Conservation (phyloP, 2,113 vertebrate genomes). For the Semicossyphus pulcher region DNA sequence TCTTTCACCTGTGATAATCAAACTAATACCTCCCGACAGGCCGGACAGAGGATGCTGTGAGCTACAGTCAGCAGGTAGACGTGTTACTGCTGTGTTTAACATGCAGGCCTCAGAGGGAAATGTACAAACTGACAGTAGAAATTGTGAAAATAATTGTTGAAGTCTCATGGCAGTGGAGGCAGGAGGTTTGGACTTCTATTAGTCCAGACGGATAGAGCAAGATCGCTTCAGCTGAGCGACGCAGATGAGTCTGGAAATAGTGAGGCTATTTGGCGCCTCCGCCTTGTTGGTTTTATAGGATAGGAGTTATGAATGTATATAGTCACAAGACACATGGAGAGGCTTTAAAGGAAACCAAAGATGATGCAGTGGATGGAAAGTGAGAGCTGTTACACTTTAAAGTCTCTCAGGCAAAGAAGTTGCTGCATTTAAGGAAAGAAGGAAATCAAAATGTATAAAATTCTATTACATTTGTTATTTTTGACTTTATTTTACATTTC, state of each 20-base stretch:
- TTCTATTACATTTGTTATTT: not conserved
- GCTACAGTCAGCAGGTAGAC: conserved; percentile 19
- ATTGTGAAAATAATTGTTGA: not conserved
- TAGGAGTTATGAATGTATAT: not conserved
- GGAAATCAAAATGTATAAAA: not conserved
- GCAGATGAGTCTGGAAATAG: not conserved
- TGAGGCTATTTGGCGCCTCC: conserved; percentile 1
- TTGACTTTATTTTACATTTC: too few species aligned
- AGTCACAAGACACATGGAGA: not conserved
- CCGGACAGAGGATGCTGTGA: conserved; percentile 6
- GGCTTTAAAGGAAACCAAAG: not conserved
- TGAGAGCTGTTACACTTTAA: not conserved
- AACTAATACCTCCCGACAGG: conserved; percentile 38
- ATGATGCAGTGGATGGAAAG: not conserved
- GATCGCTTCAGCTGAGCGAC: not conserved
- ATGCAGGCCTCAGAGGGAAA: not conserved
- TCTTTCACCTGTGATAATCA: conserved; percentile 49
- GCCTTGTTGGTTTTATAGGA: not conserved
- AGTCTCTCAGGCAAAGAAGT: not conserved
- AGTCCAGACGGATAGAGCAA: not conserved
- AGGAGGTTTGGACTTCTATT: not conserved
- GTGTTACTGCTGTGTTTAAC: not conserved
- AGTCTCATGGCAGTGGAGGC: not conserved
- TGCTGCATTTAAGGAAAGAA: not conserved
- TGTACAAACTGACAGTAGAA: not conserved